These are phyloP conservation scores for Epirrhoe alternata DNA, from an alignment of 2,888 invertebrate species.

Conservation along the genomic window DNA sequence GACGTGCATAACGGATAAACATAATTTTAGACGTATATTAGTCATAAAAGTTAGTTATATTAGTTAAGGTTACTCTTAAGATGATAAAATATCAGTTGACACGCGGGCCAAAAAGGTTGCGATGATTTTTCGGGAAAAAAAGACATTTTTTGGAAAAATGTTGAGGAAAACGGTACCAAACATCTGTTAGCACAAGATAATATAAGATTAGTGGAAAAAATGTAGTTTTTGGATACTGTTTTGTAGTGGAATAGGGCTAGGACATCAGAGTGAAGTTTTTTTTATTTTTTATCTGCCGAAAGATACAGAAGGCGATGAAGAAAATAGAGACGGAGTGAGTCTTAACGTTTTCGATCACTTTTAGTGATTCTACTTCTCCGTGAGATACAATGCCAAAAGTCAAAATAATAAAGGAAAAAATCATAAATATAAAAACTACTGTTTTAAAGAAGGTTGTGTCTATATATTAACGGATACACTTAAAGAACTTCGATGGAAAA, in stretches of 20 bases:
- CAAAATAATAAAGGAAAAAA: constrained; percentile 60
- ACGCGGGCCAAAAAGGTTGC: constrained; percentile 82
- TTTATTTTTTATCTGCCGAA: constrained; percentile 71
- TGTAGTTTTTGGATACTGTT: constrained; percentile 84
- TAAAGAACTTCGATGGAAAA: constrained; percentile 49
- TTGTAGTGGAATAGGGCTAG: constrained; percentile 67
- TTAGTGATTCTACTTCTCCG: constrained; percentile 57
- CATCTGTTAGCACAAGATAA: constrained; percentile 73
- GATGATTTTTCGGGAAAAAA: constrained; percentile 51
- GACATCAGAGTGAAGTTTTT: constrained; percentile 74
- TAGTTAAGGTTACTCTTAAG: constrained; percentile 54
- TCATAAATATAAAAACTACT: constrained; percentile 66
- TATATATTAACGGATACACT: constrained; percentile 77
- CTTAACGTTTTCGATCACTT: constrained; percentile 50
- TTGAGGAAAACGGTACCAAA: constrained; percentile 58
- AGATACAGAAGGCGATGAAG: constrained; percentile 51
- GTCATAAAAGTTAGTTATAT: constrained; percentile 50
- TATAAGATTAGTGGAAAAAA: constrained; percentile 73
- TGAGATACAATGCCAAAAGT: constrained; percentile 76
- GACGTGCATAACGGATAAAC: constrained; percentile 63
- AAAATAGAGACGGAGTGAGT: constrained; percentile 44
- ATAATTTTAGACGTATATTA: constrained; percentile 77
- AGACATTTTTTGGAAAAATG: constrained; percentile 49
- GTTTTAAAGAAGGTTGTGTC: constrained; percentile 83
- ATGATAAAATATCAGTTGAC: constrained; percentile 59